phyloP scores from a whole-genome alignment of 2,113 vertebrate genomes.

The Scytalopus superciliaris region DNA sequence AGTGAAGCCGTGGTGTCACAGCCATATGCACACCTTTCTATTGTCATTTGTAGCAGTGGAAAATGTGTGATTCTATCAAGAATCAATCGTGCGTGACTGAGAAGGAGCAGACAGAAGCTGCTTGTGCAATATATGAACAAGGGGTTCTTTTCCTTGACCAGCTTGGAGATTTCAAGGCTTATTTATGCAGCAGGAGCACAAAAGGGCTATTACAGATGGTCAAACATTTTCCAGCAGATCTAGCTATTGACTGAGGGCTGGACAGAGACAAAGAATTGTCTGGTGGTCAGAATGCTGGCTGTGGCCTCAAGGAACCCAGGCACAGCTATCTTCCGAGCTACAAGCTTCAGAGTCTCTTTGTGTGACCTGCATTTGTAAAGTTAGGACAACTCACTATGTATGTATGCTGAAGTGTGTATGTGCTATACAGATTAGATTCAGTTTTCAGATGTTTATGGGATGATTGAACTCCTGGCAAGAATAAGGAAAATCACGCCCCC shows the following conservation, averaged over 20 bases:
- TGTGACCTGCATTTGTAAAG: not conserved
- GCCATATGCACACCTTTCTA: not conserved
- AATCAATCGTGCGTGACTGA: not conserved
- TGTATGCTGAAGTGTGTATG: not conserved
- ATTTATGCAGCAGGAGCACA: constrained; percentile 37
- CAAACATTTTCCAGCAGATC: constrained; percentile 44
- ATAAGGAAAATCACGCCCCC: not conserved
- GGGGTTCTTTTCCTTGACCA: constrained; percentile 26
- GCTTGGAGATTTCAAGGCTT: constrained; percentile 34
- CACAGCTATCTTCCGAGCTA: constrained; percentile 10
- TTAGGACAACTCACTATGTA: not conserved
- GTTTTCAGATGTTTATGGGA: not conserved
- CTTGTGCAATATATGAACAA: constrained; percentile 30
- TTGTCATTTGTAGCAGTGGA: not conserved
- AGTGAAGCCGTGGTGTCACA: not conserved
- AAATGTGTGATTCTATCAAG: not conserved
- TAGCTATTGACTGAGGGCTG: constrained; percentile 19
- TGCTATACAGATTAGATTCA: not conserved
- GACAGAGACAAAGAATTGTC: constrained; percentile 15
- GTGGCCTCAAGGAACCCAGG: constrained; percentile 31
- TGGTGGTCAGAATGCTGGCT: constrained; percentile 17
- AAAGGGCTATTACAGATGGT: constrained; percentile 35
- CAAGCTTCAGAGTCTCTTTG: not conserved
- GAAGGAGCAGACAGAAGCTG: constrained; percentile 5
- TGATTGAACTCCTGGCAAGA: not conserved